phyloP scores from a whole-genome alignment of 2,888 invertebrate genomes.

The Ferdinandea cuprea region DNA sequence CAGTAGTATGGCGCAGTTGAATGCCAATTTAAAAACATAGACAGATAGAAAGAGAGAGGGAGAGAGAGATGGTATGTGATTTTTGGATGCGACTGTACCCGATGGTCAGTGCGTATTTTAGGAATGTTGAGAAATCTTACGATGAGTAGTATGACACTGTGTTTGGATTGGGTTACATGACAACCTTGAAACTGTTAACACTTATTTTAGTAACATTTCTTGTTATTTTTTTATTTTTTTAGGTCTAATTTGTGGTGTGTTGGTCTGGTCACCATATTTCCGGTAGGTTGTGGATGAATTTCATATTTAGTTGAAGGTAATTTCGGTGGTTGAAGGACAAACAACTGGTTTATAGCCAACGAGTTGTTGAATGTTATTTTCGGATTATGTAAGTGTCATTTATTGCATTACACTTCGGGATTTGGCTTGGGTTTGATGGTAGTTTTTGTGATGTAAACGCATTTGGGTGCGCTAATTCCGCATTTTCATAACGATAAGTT shows the following conservation, averaged over 20 bases:
- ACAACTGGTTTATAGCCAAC: not conserved
- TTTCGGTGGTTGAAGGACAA: constrained; percentile 38
- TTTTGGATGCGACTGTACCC: constrained; percentile 11
- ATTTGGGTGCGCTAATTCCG: too few relatives aligned
- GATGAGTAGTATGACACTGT: constrained; percentile 11
- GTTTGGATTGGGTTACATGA: constrained; percentile 40
- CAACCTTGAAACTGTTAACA: constrained; percentile 60
- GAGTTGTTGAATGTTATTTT: not conserved
- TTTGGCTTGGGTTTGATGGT: not conserved
- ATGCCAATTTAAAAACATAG: constrained; percentile 37
- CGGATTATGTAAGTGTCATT: not conserved
- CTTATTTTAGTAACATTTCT: constrained; percentile 37
- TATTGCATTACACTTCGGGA: not conserved
- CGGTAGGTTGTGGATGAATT: constrained; percentile 44
- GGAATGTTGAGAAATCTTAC: constrained; percentile 48
- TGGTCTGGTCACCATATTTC: constrained; percentile 32
- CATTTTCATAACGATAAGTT: not conserved
- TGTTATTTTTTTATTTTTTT: constrained; percentile 11
- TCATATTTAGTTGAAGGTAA: constrained; percentile 29
- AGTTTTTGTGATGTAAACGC: not conserved
- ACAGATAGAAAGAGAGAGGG: too few relatives aligned
- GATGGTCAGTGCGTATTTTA: constrained; percentile 27
- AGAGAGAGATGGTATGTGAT: constrained; percentile 2
- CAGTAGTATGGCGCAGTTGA: constrained; percentile 56
- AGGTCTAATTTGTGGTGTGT: constrained; percentile 1